phyloP scores from a whole-genome alignment of 2,888 invertebrate genomes.

The Pristionchus fissidentatus region DNA sequence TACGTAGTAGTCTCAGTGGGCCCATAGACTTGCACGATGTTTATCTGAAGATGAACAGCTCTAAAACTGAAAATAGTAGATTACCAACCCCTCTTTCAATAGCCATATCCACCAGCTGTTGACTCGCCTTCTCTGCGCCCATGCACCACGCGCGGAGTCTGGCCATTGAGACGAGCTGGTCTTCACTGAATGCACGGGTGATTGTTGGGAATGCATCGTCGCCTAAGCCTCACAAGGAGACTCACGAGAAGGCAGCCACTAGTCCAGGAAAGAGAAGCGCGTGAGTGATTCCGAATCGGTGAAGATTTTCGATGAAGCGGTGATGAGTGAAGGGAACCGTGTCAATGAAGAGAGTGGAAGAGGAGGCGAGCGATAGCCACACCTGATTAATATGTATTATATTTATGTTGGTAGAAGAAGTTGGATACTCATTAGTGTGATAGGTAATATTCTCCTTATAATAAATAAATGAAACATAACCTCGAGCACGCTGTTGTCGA shows the following conservation, averaged over 20 bases:
- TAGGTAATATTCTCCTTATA: background rate
- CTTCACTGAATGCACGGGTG: constrained; percentile 51
- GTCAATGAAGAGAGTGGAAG: constrained; percentile 56
- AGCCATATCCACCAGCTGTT: constrained; percentile 57
- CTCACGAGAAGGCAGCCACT: constrained; percentile 51
- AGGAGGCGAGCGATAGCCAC: constrained; percentile 58
- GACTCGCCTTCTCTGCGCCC: constrained; percentile 67
- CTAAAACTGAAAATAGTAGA: too few relatives aligned
- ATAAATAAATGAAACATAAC: background rate
- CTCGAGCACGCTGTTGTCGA: constrained; percentile 71
- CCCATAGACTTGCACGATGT: constrained; percentile 69
- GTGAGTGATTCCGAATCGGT: constrained; percentile 57
- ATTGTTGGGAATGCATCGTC: constrained; percentile 62
- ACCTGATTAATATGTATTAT: constrained; percentile 18
- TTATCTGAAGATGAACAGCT: background rate
- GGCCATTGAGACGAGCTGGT: constrained; percentile 51
- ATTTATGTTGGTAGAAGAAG: background rate
- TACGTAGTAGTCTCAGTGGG: constrained; percentile 72
- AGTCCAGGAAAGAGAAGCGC: constrained; percentile 65
- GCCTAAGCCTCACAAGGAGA: background rate
- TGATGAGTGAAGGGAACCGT: constrained; percentile 55
- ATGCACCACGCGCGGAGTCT: constrained; percentile 66
- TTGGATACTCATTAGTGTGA: too few relatives aligned
- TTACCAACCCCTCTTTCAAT: constrained; percentile 52
- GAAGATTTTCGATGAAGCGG: constrained; percentile 53